Evolutionary conservation across 1,140 invertebrate genomes (phyloP).

Genomic region (Diabrotica virgifera): DNA sequence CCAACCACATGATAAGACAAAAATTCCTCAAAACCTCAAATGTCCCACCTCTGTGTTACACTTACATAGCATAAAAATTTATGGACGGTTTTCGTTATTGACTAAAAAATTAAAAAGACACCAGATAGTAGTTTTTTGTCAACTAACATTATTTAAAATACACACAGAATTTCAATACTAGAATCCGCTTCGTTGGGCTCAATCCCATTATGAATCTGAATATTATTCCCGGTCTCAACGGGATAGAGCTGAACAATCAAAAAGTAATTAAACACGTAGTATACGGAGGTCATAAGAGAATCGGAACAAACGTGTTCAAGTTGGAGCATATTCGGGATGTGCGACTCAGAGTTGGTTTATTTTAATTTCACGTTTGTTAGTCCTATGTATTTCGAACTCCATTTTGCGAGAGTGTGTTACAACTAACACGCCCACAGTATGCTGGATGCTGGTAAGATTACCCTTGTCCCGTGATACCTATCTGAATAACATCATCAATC

Average conservation of each 20-base stretch:
- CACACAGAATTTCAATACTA: too few species aligned
- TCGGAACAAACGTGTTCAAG: neutral
- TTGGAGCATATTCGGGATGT: conserved; percentile 6
- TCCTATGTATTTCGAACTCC: conserved; percentile 7
- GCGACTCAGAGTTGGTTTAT: neutral
- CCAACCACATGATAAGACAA: too few species aligned
- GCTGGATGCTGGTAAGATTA: conserved; percentile 26
- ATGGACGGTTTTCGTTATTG: too few species aligned
- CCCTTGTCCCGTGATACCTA: conserved; percentile 29
- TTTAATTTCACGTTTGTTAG: conserved; percentile 9
- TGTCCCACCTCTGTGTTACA: too few species aligned
- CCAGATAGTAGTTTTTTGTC: too few species aligned
- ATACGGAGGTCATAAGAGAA: conserved; percentile 7
- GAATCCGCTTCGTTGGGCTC: too few species aligned
- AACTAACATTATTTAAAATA: too few species aligned
- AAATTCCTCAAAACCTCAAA: too few species aligned
- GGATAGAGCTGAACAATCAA: neutral
- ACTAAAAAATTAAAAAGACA: too few species aligned
- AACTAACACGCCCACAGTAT: neutral
- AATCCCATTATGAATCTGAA: too few species aligned
- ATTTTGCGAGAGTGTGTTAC: conserved; percentile 6
- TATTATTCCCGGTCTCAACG: too few species aligned
- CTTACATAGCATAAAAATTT: too few species aligned
- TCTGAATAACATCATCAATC: conserved; percentile 41
- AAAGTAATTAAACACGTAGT: conserved; percentile 4